Base-by-base conservation (phyloP, 2,888 invertebrate species). In the Mesoligia furuncula region DNA sequence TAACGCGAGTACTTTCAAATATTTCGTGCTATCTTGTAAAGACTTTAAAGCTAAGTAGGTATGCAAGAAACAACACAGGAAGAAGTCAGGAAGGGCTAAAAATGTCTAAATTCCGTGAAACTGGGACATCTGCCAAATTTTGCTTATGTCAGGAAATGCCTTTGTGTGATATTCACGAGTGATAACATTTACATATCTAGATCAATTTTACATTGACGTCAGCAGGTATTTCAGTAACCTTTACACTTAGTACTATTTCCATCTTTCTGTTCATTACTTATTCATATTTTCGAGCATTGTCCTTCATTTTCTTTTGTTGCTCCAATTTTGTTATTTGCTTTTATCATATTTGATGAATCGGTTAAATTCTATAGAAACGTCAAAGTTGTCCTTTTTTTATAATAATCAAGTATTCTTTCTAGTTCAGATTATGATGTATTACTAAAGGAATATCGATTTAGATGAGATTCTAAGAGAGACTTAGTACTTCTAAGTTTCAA, bases 261-360 rank as follows among this genome's bases (percentile, higher is more conserved):
- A 70, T 77, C 72, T n/a, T 27, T 51, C 68, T 48, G 51, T 73
- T 80, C 76, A 85, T 82, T 77, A 78, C 64, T 82, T 83, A 87
- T 87, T 87, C 69, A 88, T 85, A 82, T 77, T 80, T 86, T 78
- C 66, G 36, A 75, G 64, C 62, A 62, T 66, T 74, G 79, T 69
- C 85, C 79, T 84, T 80, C 83, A 77, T 78, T 78, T 82, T 77
- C 82, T 79, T 86, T 88, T 84, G 77, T 80, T 48, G 57, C 27
- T 51, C 64, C 65, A 79, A 73, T 76, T 77, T 81, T 57, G 73
- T 80, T 85, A 81, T 83, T 75, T 67, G 31, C 64, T 73, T 57
- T 59, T 67, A 81, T 80, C 78, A 68, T 36, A 66, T 62, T 78
- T 76, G n/a, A 77, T 76, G 39, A 75, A 82, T 77, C 54, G 54